Conservation (phyloP, 2,797 vertebrate genomes). For the Sebastes ruberrimus region DNA sequence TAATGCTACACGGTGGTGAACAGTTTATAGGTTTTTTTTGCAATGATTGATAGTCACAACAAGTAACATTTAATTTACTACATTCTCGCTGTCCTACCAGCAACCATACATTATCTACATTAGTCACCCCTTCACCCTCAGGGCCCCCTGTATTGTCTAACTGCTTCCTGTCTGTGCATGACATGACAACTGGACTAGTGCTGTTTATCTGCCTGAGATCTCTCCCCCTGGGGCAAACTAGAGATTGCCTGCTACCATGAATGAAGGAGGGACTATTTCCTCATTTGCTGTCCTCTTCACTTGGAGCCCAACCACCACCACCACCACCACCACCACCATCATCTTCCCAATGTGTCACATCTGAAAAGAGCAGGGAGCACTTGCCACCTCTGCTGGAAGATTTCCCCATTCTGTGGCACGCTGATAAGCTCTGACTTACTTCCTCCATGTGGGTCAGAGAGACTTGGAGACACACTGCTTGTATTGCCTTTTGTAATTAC, state of each 20-base stretch:
- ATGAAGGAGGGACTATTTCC: slow-evolving; percentile 38
- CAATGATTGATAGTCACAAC: not conserved
- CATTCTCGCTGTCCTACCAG: not conserved
- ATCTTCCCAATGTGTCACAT: slow-evolving; percentile 61
- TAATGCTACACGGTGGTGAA: not conserved
- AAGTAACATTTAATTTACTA: slow-evolving; percentile 6
- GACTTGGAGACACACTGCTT: slow-evolving; percentile 64
- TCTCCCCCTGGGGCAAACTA: slow-evolving; percentile 8
- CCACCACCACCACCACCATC: slow-evolving; percentile 29
- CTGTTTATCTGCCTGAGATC: slow-evolving; percentile 41
- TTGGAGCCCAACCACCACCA: slow-evolving; percentile 10
- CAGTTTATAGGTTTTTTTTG: not conserved
- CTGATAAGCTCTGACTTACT: slow-evolving; percentile 81
- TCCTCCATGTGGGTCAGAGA: slow-evolving; percentile 71
- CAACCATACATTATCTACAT: not conserved
- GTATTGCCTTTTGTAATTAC: slow-evolving; percentile 80
- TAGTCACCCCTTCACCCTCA: not conserved
- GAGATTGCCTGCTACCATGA: slow-evolving; percentile 31
- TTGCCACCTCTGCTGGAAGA: slow-evolving; percentile 58
- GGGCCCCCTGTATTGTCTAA: not conserved
- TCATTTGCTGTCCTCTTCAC: slow-evolving; percentile 48
- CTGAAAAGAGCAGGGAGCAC: slow-evolving; percentile 62
- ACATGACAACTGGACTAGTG: slow-evolving; percentile 14
- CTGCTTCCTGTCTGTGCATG: slow-evolving; percentile 1
- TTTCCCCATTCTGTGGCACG: slow-evolving; percentile 65